Conservation (phyloP, 2,888 invertebrate species). For the Chorisops tibialis region DNA sequence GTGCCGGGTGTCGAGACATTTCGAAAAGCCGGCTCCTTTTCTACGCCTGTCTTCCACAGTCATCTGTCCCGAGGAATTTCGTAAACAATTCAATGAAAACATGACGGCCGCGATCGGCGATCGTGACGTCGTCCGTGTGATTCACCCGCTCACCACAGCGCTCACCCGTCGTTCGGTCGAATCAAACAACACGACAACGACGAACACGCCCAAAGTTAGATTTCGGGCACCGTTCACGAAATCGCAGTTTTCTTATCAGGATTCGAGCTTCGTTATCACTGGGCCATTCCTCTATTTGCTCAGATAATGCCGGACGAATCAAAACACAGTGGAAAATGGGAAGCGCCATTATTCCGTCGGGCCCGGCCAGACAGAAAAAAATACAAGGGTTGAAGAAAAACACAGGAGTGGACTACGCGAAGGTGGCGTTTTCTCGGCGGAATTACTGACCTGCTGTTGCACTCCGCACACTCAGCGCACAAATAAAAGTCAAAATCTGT, state of each 20-base stretch:
- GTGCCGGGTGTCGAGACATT: too few relatives aligned
- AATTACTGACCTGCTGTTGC: slow-evolving; percentile 30
- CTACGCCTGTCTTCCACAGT: neutral
- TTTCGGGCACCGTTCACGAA: neutral
- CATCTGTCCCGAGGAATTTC: neutral
- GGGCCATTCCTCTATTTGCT: neutral
- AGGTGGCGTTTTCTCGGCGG: neutral
- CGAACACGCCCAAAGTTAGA: slow-evolving; percentile 23
- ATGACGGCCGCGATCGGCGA: neutral
- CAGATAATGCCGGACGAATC: slow-evolving; percentile 16
- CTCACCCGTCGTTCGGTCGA: slow-evolving; percentile 3
- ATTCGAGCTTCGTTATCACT: neutral
- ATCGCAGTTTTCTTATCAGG: slow-evolving; percentile 14
- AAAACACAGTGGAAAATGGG: neutral
- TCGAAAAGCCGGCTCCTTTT: too few relatives aligned
- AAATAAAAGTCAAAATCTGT: slow-evolving; percentile 24
- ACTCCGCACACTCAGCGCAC: slow-evolving; percentile 21
- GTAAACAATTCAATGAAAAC: slow-evolving; percentile 7
- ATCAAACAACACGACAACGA: slow-evolving; percentile 5
- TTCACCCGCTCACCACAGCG: slow-evolving; percentile 6
- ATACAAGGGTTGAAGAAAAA: neutral
- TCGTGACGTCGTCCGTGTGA: slow-evolving; percentile 16
- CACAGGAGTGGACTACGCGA: too few relatives aligned
- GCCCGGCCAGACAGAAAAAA: neutral
- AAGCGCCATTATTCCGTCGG: neutral